These are phyloP conservation scores for Dromius quadrimaculatus DNA, from an alignment of 2,888 invertebrate genomes.

Conservation along the genomic window DNA sequence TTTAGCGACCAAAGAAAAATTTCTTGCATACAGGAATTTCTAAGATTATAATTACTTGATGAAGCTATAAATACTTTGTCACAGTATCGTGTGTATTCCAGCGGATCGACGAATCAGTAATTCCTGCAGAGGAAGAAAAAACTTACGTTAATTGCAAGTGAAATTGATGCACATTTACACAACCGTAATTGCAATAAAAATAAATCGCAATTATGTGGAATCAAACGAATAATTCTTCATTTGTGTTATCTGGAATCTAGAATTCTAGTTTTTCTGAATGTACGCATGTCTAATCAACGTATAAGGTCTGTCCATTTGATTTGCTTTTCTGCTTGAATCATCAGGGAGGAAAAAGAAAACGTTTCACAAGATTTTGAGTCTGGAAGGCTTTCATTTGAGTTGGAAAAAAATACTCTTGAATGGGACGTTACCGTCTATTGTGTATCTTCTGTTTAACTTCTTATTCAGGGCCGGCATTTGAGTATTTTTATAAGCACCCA, in stretches of 20 bases:
- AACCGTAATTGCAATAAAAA: constrained; percentile 52
- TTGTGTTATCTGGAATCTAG: constrained; percentile 55
- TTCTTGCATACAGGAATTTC: not conserved
- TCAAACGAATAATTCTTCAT: constrained; percentile 56
- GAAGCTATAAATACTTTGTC: constrained; percentile 36
- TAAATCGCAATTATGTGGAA: constrained; percentile 57
- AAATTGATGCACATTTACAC: constrained; percentile 44
- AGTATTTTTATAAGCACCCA: constrained; percentile 41
- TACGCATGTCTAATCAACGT: constrained; percentile 38
- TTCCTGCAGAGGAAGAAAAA: not conserved
- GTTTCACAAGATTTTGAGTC: no score
- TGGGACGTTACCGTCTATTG: constrained; percentile 13
- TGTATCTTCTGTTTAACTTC: constrained; percentile 1
- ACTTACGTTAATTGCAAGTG: constrained; percentile 30
- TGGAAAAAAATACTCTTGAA: no score
- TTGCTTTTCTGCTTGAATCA: no score
- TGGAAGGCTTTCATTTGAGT: no score
- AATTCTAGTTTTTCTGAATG: constrained; percentile 16
- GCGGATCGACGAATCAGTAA: not conserved
- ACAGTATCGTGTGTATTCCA: constrained; percentile 18
- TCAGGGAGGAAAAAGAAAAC: no score
- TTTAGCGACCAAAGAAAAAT: no score
- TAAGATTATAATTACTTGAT: constrained; percentile 26
- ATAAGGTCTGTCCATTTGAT: no score
- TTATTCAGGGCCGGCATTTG: constrained; percentile 16